These are phyloP conservation scores for Seriola rivoliana DNA, from an alignment of 2,113 vertebrate species.

Conservation along the genomic window DNA sequence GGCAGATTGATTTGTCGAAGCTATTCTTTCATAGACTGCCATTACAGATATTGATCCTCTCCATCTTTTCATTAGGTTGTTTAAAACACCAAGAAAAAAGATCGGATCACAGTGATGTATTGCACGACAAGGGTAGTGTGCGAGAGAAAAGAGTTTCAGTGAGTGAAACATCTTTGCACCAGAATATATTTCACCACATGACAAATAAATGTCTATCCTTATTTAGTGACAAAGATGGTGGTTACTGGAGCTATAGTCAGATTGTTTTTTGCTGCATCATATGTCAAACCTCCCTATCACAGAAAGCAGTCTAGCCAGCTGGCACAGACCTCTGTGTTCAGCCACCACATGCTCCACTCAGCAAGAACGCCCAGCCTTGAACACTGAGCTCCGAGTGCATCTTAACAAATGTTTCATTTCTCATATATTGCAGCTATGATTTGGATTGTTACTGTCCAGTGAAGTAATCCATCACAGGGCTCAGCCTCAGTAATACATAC, in stretches of 20 bases:
- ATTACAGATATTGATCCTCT: conserved; percentile 41
- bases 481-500: conserved; percentile 23
- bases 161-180: background rate
- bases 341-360: conserved; percentile 56
- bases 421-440: conserved; percentile 14
- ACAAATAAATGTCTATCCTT: background rate
- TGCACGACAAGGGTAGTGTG: background rate
- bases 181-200: background rate
- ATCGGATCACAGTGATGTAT: conserved; percentile 8
- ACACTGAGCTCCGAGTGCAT: conserved; percentile 24
- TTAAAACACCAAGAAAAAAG: conserved; percentile 22
- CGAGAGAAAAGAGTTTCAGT: background rate
- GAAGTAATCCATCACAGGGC: conserved; percentile 37
- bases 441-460: background rate
- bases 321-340: conserved; percentile 14
- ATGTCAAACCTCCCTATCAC: conserved; percentile 40
- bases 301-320: conserved; percentile 49
- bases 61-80: conserved; percentile 39
- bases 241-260: background rate
- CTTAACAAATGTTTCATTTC: conserved; percentile 36
- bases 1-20: conserved; percentile 27
- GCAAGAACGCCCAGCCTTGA: conserved; percentile 43
- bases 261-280: conserved; percentile 60
- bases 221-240: conserved; percentile 1
- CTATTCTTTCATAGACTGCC: conserved; percentile 12